Evolutionary conservation across 1,140 invertebrate genomes (phyloP).

Genomic region (Alviniconcha marisindica): DNA sequence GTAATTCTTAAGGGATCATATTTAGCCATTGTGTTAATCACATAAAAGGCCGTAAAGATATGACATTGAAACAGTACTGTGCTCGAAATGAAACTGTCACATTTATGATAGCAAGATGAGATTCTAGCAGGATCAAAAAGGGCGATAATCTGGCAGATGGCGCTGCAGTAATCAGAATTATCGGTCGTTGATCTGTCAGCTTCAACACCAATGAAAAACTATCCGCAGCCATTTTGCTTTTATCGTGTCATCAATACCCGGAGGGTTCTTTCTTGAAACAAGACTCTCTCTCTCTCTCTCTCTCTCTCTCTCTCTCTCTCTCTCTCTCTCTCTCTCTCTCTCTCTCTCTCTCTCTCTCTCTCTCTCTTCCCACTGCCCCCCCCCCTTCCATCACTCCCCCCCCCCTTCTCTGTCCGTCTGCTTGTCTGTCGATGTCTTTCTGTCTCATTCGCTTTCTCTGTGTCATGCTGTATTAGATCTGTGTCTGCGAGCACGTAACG

Average conservation of each 20-base stretch:
- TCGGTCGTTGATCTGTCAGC: not conserved
- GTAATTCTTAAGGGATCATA: too few relatives aligned
- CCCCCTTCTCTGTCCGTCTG: not conserved
- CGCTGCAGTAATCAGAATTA: conserved; percentile 16
- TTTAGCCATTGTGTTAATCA: too few relatives aligned
- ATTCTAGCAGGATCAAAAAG: not conserved
- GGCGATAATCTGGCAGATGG: conserved; percentile 23
- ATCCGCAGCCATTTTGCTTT: conserved; percentile 22
- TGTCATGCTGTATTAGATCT: too few relatives aligned
- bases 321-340: not conserved
- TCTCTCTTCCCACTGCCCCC: not conserved
- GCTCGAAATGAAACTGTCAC: too few relatives aligned
- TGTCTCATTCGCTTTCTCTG: not conserved
- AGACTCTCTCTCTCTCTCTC: not conserved
- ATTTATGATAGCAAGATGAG: too few relatives aligned
- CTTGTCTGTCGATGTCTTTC: not conserved
- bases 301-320: conserved; percentile 10
- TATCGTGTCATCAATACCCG: conserved; percentile 25
- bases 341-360: not conserved
- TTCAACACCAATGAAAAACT: conserved; percentile 23
- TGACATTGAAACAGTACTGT: too few relatives aligned
- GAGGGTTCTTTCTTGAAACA: not conserved
- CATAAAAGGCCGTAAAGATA: too few relatives aligned
- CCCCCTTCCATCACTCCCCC: too few relatives aligned
- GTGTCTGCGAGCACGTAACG: not conserved